Percentiles rank a stretch among this genome's conserved stretches.
Conservation (phyloP, 2,888 invertebrate genomes). For the Nomada goodeniana region DNA sequence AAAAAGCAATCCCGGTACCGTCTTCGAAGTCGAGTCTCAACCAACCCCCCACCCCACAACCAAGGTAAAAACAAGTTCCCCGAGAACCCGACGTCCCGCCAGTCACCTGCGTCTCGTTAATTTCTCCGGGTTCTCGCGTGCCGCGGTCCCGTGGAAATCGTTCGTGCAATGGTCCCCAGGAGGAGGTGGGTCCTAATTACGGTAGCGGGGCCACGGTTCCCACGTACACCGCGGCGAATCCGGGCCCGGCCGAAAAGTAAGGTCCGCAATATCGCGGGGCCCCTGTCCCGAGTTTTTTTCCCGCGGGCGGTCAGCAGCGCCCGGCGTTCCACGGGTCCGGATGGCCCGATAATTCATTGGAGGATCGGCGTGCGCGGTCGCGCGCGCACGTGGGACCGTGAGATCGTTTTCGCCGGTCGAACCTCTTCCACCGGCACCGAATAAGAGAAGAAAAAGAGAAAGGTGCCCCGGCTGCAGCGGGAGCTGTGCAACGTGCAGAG, state of each 20-base stretch:
- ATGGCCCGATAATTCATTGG: conserved; percentile 72
- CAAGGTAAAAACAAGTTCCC: not conserved
- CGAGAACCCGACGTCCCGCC: not conserved
- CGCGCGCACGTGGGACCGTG: conserved; percentile 61
- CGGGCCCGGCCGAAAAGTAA: conserved; percentile 53
- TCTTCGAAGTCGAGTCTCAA: too few species aligned
- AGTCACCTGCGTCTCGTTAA: not conserved
- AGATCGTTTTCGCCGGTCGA: conserved; percentile 71
- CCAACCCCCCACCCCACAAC: too few species aligned
- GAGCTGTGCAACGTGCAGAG: conserved; percentile 55
- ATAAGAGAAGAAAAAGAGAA: conserved; percentile 67
- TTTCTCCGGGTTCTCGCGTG: conserved; percentile 9
- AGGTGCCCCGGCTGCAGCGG: conserved; percentile 61
- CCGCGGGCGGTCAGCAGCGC: conserved; percentile 50
- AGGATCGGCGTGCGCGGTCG: conserved; percentile 56
- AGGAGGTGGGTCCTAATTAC: conserved; percentile 34
- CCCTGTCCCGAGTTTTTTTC: conserved; percentile 56
- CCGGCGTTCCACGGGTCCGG: conserved; percentile 56
- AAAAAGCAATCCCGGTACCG: not conserved
- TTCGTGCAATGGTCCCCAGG: not conserved
- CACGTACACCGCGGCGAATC: conserved; percentile 47
- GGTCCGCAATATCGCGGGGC: conserved; percentile 56
- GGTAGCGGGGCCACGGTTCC: conserved; percentile 46
- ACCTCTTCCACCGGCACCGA: conserved; percentile 40
- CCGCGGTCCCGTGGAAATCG: conserved; percentile 29